Base-by-base conservation (phyloP, 2,113 vertebrate genomes). In the Sceloporus undulatus region DNA sequence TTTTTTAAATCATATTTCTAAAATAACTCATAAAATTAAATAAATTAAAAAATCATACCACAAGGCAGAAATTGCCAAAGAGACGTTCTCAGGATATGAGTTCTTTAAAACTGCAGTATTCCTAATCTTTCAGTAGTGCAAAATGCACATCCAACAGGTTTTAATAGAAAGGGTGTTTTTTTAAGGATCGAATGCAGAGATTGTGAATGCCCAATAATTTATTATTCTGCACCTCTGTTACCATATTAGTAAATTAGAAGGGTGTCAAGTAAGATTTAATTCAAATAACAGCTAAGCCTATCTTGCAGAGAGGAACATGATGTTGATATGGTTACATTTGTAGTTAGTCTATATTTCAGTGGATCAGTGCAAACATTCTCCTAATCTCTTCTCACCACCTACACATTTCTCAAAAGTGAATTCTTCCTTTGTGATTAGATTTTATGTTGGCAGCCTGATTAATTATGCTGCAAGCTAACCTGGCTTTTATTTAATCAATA, bases 111-210 rank as follows among this genome's bases (percentile, higher is more conserved):
- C 54, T 1, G 77, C 70, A 40, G 77, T 1, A 34, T 75, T 91
- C 34, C 88, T 91, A 92, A 92, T 73, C 79, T 92, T 91, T 91
- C 81, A 95, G 87, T 85, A 90, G 86, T 29, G 75, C 62, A 93
- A 93, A 48, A 93, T 27, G 42, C 29, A 87, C 2, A 19, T 82
- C 82, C 68, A 87, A 38, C 38, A 75, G 82, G 34, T 11, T 85
- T 29, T 48, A 90, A 76, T 2, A 92, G 18, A 75, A 77, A 93
- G 90, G 94, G 70, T 19, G 76, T 11, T 18, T 56, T 19, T 79
- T 48, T 29, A 80, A 59, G n/a, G 19, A 81, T 29, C 7, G 62
- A 38, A 1, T 10, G 5, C 8, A 81, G 75, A 77, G 48, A 25
- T 48, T 77, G 21, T 34, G 19, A 25, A 65, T 16, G 38, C 7